phyloP scores from a whole-genome alignment of 2,113 vertebrate genomes.

The Sturnus vulgaris region DNA sequence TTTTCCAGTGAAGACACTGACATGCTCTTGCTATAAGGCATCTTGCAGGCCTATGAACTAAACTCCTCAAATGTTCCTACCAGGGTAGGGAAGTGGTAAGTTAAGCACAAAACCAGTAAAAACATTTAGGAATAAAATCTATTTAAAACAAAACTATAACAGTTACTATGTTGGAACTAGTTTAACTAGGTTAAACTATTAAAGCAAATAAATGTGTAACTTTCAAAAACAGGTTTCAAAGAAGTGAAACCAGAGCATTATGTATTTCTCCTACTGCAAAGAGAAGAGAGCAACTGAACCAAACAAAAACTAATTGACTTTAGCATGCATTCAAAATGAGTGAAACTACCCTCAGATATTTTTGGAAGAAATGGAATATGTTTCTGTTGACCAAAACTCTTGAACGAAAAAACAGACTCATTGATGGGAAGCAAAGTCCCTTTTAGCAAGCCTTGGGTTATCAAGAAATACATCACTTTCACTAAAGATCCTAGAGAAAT shows the following conservation, averaged over 20 bases:
- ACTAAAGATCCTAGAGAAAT: conserved; percentile 31
- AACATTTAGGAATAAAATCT: background rate
- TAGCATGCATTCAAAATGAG: background rate
- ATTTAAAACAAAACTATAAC: background rate
- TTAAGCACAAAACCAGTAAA: background rate
- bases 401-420: background rate
- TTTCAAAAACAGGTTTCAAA: background rate
- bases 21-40: background rate
- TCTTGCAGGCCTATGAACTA: background rate
- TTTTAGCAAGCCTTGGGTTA: conserved; percentile 33
- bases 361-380: background rate
- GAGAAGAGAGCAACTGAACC: background rate
- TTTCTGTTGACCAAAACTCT: conserved; percentile 16
- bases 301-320: background rate
- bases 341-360: background rate
- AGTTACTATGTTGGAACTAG: background rate
- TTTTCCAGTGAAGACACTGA: background rate
- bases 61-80: background rate
- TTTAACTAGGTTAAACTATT: background rate
- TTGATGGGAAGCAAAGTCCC: background rate
- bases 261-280: background rate
- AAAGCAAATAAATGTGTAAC: background rate
- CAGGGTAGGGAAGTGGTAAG: background rate
- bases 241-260: background rate
- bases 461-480: conserved; percentile 55